A percentile compares a stretch with the other conserved stretches of the same genome.
phyloP scores from a whole-genome alignment of 2,888 invertebrate species.

The Andricus quercusramuli region DNA sequence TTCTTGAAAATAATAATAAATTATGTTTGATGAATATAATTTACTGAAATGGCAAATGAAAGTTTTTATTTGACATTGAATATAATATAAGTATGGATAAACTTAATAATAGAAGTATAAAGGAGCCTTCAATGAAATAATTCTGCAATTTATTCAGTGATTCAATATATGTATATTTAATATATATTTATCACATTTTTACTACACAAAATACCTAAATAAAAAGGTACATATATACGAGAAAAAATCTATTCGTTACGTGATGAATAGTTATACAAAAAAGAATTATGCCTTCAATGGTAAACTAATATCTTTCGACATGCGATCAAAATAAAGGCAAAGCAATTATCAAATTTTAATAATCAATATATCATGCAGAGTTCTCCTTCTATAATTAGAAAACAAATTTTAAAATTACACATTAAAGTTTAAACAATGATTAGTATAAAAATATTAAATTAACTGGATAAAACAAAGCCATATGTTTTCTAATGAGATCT shows the following conservation, averaged over 20 bases:
- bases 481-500: neutral
- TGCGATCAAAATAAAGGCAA: neutral
- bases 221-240: neutral
- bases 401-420: too few species aligned
- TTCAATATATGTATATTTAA: conserved; percentile 15
- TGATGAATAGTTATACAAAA: neutral
- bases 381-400: neutral
- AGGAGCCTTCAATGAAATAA: too few species aligned
- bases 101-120: too few species aligned
- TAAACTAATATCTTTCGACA: neutral
- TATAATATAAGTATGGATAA: too few species aligned
- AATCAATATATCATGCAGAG: neutral
- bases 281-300: neutral
- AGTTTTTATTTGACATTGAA: too few species aligned
- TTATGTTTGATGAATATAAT: too few species aligned
- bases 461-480: neutral
- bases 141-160: neutral
- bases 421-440: too few species aligned
- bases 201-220: conserved; percentile 18
- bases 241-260: neutral
- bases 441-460: neutral
- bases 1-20: too few species aligned
- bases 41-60: too few species aligned
- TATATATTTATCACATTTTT: conserved; percentile 29
- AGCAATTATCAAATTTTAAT: neutral